These are phyloP conservation scores for Characodon lateralis DNA, from an alignment of 2,797 vertebrate genomes.

Conservation along the genomic window DNA sequence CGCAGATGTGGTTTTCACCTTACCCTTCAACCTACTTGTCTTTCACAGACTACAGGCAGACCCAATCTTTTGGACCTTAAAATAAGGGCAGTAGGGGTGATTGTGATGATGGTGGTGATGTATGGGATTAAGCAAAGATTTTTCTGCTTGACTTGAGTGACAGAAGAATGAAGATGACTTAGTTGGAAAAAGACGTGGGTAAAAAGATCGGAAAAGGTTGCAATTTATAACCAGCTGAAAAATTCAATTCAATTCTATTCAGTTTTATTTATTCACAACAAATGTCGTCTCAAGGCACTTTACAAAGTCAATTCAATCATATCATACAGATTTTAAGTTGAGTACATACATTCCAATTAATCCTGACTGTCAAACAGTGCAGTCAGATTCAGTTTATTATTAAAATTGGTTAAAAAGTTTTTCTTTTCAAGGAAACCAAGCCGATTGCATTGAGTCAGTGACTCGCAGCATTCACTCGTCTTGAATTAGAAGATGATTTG, in stretches of 20 bases:
- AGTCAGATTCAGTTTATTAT: too few species aligned
- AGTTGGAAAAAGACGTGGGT: conserved; percentile 8
- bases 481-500: conserved; percentile 42
- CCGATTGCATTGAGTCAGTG: too few species aligned
- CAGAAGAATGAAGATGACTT: conserved; percentile 26
- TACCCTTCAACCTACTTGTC: conserved; percentile 53
- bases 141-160: conserved; percentile 51
- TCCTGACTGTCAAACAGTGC: too few species aligned
- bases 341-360: too few species aligned
- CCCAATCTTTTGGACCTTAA: conserved; percentile 18
- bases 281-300: too few species aligned
- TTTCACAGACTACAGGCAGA: conserved; percentile 53
- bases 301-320: too few species aligned
- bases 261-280: too few species aligned
- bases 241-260: background rate
- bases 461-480: background rate
- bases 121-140: conserved; percentile 64
- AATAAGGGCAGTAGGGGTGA: conserved; percentile 30
- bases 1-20: conserved; percentile 67
- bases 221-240: conserved; percentile 9
- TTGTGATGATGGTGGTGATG: conserved; percentile 40
- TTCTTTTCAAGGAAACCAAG: too few species aligned
- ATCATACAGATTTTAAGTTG: too few species aligned
- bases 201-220: conserved; percentile 13
- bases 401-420: too few species aligned